Base-by-base conservation (phyloP, 2,797 vertebrate genomes). In the Siniperca scherzeri region DNA sequence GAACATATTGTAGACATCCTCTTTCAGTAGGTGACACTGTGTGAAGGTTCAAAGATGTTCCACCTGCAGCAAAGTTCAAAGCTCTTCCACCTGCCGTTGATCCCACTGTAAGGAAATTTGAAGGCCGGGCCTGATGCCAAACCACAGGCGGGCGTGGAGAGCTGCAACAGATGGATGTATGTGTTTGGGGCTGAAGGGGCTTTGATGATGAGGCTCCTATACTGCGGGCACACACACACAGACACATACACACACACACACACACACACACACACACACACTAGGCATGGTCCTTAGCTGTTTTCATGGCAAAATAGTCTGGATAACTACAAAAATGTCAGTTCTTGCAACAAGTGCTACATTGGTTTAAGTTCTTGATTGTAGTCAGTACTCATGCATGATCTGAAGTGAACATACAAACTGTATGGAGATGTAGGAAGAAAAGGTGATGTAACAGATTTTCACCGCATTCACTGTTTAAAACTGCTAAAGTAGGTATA, bases 1-100 rank as follows among this genome's bases (percentile, higher is more conserved):
- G 38, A 60, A 79, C 68, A 80, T 53, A 5, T 27, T 1, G 3
- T 10, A 44, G 50, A 44, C 4, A 16, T 65, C 70, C 56, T 85
- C 64, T 83, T 82, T 84, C 74, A 85, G 81, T 65, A 33, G 56
- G 67, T 75, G 61, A 83, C 84, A 78, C 75, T 77, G 68, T 82
- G 59, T 68, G 48, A 50, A 72, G 80, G 83, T 91, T 94, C 88
- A 92, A 91, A 94, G 89, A 84, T 86, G 57, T 60, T 91, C 81
- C 91, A 92, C 92, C 91, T 92, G 90, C 88, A 83, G 70, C 78
- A 74, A 3, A 91, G 87, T 92, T 93, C 92, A 93, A 93, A 94
- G 92, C 84, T 72, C 57, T 48, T 89, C 79, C 88, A 93, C 90
- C 89, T 93, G 92, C 71, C 10, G 72, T 64, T 90, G 91, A 88